Evolutionary conservation across 2,113 vertebrate species (phyloP).

Genomic region (Tyto alba): DNA sequence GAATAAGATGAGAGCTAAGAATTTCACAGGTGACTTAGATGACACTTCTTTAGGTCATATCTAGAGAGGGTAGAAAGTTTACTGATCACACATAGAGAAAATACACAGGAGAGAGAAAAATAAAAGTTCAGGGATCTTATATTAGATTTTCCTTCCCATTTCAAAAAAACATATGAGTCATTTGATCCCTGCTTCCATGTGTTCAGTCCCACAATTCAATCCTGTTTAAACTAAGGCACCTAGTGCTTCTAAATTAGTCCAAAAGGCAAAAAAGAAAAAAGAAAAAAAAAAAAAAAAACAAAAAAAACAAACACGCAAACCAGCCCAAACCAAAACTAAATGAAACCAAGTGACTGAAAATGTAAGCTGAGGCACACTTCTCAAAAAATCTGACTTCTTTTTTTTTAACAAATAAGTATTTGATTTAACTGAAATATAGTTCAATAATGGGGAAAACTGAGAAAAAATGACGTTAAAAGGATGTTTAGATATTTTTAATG

Average conservation of each 20-base stretch:
- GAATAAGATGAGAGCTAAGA: not conserved
- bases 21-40: not conserved
- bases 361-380: not conserved
- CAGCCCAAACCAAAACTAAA: not conserved
- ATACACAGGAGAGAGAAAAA: not conserved
- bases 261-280: not conserved
- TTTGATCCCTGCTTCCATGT: not conserved
- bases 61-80: not conserved
- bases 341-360: not conserved
- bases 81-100: not conserved
- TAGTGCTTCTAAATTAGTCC: not conserved
- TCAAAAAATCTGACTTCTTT: not conserved
- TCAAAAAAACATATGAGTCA: not conserved
- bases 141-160: not conserved
- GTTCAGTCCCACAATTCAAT: not conserved
- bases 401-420: not conserved
- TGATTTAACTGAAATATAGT: not conserved
- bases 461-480: not conserved
- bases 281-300: too few species aligned
- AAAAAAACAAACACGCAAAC: too few species aligned
- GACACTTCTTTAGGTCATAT: not conserved
- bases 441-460: not conserved
- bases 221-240: not conserved
- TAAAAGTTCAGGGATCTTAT: rapidly evolving
- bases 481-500: not conserved